Evolutionary conservation across 2,888 invertebrate species (phyloP), one percentile per base, ranked within the genome.

Genomic region (Trissoscelio sp.): DNA sequence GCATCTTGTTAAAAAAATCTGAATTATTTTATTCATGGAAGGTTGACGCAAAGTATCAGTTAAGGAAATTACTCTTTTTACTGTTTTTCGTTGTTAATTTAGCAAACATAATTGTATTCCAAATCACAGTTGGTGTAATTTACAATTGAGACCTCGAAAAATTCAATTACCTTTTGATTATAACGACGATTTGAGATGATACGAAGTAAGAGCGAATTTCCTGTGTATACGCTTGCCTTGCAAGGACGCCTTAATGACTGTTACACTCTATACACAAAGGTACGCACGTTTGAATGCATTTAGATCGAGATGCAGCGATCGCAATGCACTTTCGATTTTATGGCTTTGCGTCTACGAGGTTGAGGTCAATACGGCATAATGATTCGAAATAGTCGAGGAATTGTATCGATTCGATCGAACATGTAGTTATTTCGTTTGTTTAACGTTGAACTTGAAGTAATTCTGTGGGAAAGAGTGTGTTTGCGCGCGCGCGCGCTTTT

Each of bases 181-280:
- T 28, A 72, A 66, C 44, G 64, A 62, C 44, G 53, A 77, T 72
- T 66, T 55, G 42, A 64, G 24, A 51, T 28, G 48, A 55, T 51
- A 64, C 67, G 44, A 57, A 55, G 46, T 22, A 69, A 60, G 64
- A 81, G 44, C 72, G 34, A 81, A 72, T 81, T 57, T 77, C 46
- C 44, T 72, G 70, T 20, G 70, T 16, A 7, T 34, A 31, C 51
- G 16, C 12, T 66, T 67, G 58, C 28, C 24, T 67, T 18, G 69
- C 74, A 78, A 78, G 81, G 69, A 64, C 81, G 69, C 78, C 74
- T 73, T 73, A 78, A 78, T 64, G 73, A 72, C 18, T 9, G 60
- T 57, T 67, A 81, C 77, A 67, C 77, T 53, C 37, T 55, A 62
- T 60, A 37, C 81, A 67, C 67, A 16, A 48, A 55, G 60, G 77